Percentiles rank a stretch among this genome's conserved stretches.
These are phyloP conservation scores for Paracentrotus lividus DNA, from an alignment of 53 echinoderm and acorn worm genomes.

Conservation along the genomic window DNA sequence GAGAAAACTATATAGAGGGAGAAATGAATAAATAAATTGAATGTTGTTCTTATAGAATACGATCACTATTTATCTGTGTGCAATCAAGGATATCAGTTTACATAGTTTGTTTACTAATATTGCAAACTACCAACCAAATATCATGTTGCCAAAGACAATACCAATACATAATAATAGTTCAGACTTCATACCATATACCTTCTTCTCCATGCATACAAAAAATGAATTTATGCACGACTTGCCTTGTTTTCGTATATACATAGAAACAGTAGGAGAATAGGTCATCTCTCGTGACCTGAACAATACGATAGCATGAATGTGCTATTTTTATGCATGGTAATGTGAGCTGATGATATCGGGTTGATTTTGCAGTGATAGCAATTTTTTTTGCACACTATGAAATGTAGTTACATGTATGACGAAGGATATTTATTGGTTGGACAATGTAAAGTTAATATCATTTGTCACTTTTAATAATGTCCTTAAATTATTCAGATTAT, in stretches of 20 bases:
- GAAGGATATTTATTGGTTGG: too few species aligned
- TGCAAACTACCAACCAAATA: background rate
- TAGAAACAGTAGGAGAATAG: constrained; percentile 25
- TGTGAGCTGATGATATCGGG: background rate
- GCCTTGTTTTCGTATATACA: background rate
- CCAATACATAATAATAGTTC: background rate
- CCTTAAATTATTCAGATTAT: too few species aligned
- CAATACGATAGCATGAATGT: background rate
- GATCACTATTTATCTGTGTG: background rate
- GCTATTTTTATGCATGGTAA: constrained; percentile 3
- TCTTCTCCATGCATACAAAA: background rate
- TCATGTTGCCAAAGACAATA: background rate
- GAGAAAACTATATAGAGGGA: background rate
- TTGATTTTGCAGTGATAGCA: background rate
- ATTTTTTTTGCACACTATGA: background rate
- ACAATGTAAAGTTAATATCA: too few species aligned
- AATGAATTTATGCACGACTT: constrained; percentile 5
- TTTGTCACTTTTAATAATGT: too few species aligned
- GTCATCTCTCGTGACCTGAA: background rate
- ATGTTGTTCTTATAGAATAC: background rate
- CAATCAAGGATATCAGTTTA: background rate
- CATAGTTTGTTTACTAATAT: background rate
- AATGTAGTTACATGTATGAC: background rate
- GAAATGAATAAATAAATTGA: background rate
- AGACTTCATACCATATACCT: background rate